Evolutionary conservation across 2,113 vertebrate genomes (phyloP).

Genomic region (Mola mola): DNA sequence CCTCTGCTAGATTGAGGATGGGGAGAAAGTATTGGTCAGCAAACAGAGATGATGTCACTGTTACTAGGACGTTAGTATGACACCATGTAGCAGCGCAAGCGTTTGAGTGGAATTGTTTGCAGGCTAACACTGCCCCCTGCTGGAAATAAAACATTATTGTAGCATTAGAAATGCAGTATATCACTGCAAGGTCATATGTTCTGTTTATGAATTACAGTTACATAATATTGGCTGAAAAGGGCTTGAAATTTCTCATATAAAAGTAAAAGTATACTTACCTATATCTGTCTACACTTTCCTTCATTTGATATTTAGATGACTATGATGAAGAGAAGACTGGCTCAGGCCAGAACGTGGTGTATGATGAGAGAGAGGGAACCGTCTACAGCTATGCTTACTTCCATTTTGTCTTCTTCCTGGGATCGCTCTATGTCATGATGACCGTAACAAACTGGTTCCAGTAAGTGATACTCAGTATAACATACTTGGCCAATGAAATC

Average conservation of each 20-base stretch:
- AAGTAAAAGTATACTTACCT: not conserved
- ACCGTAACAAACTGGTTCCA: constrained; percentile 98
- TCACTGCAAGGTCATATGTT: not conserved
- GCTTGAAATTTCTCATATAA: not conserved
- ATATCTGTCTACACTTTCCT: not conserved
- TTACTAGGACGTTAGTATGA: constrained; percentile 74
- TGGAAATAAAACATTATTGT: constrained; percentile 31
- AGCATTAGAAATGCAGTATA: not conserved
- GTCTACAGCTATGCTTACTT: constrained; percentile 95
- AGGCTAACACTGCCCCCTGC: constrained; percentile 66
- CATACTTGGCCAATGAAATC: too few species aligned
- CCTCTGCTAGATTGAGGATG: constrained; percentile 43
- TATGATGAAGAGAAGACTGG: constrained; percentile 78
- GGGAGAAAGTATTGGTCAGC: constrained; percentile 77
- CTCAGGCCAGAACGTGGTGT: constrained; percentile 87
- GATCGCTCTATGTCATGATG: constrained; percentile 98
- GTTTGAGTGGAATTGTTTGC: not conserved
- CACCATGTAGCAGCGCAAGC: constrained; percentile 36
- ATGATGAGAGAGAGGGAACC: constrained; percentile 89
- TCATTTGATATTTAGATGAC: constrained; percentile 73
- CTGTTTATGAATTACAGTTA: not conserved
- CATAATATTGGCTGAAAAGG: not conserved
- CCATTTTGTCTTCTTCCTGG: constrained; percentile 95
- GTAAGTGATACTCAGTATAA: constrained; percentile 85
- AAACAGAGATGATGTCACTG: constrained; percentile 79